These are phyloP conservation scores for Rhopalosiphum padi DNA, from an alignment of 1,140 invertebrate species.

Conservation along the genomic window DNA sequence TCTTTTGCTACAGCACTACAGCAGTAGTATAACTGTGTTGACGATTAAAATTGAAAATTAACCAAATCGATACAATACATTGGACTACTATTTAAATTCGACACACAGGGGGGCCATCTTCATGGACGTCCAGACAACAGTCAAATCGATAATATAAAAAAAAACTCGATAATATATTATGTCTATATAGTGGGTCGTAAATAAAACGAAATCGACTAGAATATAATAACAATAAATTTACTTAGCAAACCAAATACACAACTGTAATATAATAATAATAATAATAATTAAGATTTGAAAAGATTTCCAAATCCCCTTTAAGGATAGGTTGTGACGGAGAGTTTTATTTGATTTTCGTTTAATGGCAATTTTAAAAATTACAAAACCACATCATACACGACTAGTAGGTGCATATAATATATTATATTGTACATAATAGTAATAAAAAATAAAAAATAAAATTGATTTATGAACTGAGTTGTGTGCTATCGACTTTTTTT, in stretches of 20 bases:
- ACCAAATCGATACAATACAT: too few species aligned
- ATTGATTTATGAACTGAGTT: neutral
- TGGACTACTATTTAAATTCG: too few species aligned
- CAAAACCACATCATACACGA: neutral
- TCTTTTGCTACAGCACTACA: too few species aligned
- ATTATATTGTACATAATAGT: neutral
- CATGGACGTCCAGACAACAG: neutral
- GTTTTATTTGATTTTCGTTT: neutral
- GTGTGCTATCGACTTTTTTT: neutral
- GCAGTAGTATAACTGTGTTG: too few species aligned
- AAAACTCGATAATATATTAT: neutral
- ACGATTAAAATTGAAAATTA: too few species aligned
- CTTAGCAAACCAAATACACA: neutral
- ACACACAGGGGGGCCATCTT: too few species aligned
- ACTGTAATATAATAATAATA: neutral
- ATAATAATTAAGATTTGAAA: neutral
- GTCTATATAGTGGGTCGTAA: too few species aligned
- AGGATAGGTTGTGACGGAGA: neutral
- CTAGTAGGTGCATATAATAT: too few species aligned
- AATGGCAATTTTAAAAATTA: neutral
- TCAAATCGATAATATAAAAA: neutral
- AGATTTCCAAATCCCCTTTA: too few species aligned
- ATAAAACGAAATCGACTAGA: neutral
- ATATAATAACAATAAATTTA: neutral
- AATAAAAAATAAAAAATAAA: neutral